Conservation (phyloP, 2,797 vertebrate genomes). For the Benthosema pterotum region DNA sequence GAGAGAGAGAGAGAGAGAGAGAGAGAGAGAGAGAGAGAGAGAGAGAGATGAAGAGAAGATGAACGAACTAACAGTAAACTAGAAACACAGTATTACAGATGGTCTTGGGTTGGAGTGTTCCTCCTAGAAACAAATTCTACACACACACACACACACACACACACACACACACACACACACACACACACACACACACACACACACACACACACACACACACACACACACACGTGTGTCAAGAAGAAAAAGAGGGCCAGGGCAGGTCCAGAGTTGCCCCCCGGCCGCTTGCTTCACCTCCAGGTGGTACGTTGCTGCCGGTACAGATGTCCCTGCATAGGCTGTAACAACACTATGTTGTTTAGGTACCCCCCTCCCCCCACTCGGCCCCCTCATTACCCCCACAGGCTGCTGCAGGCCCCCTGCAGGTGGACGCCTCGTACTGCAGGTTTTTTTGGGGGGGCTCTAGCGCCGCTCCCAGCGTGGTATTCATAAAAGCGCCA, state of each 20-base stretch:
- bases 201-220: no score
- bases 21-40: no score
- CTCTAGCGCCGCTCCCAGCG: slow-evolving; percentile 66
- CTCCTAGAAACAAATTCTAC: no score
- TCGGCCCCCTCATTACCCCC: slow-evolving; percentile 20
- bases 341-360: slow-evolving; percentile 66
- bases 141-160: no score
- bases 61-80: no score
- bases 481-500: slow-evolving; percentile 82
- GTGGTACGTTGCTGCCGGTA: slow-evolving; percentile 69
- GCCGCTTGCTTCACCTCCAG: slow-evolving; percentile 69
- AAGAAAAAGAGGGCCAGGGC: slow-evolving; percentile 44
- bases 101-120: no score
- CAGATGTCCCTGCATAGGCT: slow-evolving; percentile 74
- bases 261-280: slow-evolving; percentile 69
- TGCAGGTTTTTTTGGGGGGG: slow-evolving; percentile 70
- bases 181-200: no score
- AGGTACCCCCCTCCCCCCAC: slow-evolving; percentile 36
- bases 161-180: no score
- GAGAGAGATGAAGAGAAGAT: no score
- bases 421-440: slow-evolving; percentile 80
- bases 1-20: no score
- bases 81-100: no score
- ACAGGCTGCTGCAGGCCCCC: slow-evolving; percentile 75
- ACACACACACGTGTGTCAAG: slow-evolving; percentile 20